Conservation (phyloP, 2,888 invertebrate species). For the Dasysyrphus albostriatus region DNA sequence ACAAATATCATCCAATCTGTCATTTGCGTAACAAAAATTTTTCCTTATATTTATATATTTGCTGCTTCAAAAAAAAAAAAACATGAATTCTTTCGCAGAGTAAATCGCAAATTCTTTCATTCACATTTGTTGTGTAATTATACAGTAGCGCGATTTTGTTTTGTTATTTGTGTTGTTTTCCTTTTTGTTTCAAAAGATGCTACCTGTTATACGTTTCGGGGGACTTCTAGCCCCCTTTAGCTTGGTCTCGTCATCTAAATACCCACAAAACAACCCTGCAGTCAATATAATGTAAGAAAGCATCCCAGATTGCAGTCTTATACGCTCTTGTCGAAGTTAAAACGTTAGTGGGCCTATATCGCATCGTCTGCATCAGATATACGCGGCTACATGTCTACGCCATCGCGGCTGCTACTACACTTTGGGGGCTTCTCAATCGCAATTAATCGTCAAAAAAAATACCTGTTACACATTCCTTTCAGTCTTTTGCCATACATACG, state of each 20-base stretch:
- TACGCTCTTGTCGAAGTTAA: conserved; percentile 14
- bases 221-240: conserved; percentile 35
- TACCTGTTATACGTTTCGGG: conserved; percentile 58
- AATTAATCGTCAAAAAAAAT: conserved; percentile 70
- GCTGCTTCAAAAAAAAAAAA: neutral
- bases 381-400: conserved; percentile 52
- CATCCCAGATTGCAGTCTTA: conserved; percentile 17
- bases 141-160: conserved; percentile 61
- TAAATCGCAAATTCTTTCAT: conserved; percentile 45
- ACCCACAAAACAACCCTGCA: neutral
- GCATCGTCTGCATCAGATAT: conserved; percentile 25
- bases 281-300: neutral
- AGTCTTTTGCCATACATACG: conserved; percentile 26
- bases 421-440: conserved; percentile 64
- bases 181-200: conserved; percentile 28
- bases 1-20: conserved; percentile 42
- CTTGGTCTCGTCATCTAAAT: conserved; percentile 25
- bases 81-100: conserved; percentile 11
- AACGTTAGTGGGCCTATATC: conserved; percentile 14
- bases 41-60: neutral
- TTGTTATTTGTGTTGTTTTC: neutral
- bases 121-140: conserved; percentile 61
- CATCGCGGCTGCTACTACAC: conserved; percentile 41
- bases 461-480: conserved; percentile 71
- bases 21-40: conserved; percentile 27